A percentile compares a stretch with the other conserved stretches of the same genome.
Evolutionary conservation across 1,140 invertebrate species (phyloP).

Genomic region (Saxidomus purpurata): DNA sequence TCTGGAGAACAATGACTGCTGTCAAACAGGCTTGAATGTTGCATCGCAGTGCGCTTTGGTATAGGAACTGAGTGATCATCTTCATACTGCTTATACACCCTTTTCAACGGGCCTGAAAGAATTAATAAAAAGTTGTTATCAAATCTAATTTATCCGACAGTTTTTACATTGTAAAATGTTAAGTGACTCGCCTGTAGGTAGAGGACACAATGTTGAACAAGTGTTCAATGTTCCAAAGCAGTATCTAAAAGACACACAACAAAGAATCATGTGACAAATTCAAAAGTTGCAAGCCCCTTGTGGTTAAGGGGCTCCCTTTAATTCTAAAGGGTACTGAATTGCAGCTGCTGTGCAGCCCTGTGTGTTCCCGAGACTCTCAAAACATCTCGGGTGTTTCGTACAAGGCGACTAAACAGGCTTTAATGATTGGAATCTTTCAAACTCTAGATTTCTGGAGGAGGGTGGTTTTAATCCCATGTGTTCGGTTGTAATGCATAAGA

Average conservation of each 20-base stretch:
- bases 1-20: conserved; percentile 39
- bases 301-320: too few relatives aligned
- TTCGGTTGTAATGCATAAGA: too few relatives aligned
- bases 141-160: not conserved
- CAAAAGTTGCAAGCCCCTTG: not conserved
- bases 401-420: too few relatives aligned
- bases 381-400: too few relatives aligned
- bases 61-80: conserved; percentile 44
- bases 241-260: not conserved
- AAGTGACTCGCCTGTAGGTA: not conserved
- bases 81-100: conserved; percentile 56
- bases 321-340: too few relatives aligned
- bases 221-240: not conserved
- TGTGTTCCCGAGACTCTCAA: too few relatives aligned
- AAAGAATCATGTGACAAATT: not conserved
- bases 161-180: not conserved
- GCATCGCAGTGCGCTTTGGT: conserved; percentile 57
- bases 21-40: not conserved
- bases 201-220: not conserved
- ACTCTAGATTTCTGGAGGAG: too few relatives aligned
- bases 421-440: too few relatives aligned
- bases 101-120: conserved; percentile 57
- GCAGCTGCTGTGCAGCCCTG: too few relatives aligned
- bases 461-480: too few relatives aligned
- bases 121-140: not conserved